A percentile compares a stretch with the other conserved stretches of the same genome.
phyloP scores from a whole-genome alignment of 2,113 vertebrate genomes.

The Cardinalis cardinalis region DNA sequence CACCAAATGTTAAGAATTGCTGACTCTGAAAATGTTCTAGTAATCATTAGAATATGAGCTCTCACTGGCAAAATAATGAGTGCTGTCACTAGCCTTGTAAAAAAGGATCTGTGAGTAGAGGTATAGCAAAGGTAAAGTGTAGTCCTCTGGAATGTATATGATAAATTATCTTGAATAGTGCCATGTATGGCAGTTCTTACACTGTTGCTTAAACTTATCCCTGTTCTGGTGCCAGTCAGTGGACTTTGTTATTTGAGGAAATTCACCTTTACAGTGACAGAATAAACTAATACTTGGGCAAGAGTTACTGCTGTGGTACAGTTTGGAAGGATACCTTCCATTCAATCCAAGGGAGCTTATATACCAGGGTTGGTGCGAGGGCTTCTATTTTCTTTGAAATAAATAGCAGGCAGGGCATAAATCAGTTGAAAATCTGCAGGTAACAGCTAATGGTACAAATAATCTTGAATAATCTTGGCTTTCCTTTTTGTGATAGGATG shows the following conservation, averaged over 20 bases:
- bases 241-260: background rate
- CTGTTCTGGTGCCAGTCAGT: background rate
- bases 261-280: background rate
- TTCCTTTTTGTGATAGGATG: background rate
- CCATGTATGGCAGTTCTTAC: background rate
- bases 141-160: background rate
- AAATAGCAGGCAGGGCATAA: background rate
- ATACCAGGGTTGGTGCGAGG: accelerated
- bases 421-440: background rate
- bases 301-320: background rate
- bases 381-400: background rate
- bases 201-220: background rate
- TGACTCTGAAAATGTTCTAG: background rate
- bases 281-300: background rate
- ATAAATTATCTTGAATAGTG: background rate
- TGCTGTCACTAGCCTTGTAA: background rate
- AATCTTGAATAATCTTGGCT: background rate
- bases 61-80: background rate
- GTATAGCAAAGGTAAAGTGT: background rate
- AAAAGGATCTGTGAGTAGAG: background rate
- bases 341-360: background rate
- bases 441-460: background rate
- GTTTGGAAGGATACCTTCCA: background rate
- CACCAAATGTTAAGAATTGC: background rate
- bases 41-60: background rate